Evolutionary conservation across 2,113 vertebrate genomes (phyloP), one percentile per base, ranked within the genome.

Genomic region (Proterorhinus semilunaris): DNA sequence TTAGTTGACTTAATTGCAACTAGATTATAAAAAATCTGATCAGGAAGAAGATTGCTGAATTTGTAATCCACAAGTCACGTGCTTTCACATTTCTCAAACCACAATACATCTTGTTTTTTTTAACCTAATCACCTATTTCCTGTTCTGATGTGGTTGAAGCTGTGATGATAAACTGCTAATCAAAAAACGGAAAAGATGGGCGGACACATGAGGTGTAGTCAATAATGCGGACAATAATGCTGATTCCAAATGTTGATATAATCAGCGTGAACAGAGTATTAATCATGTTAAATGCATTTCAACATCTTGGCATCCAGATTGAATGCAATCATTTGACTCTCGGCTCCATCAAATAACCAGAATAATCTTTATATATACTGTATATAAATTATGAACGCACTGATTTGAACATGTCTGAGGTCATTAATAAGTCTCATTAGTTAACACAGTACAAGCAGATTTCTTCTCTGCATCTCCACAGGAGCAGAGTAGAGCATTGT

Each of bases 361-460:
- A 87, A 83, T 91, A 95, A 96, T 98, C 96, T 36, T 36, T 5
- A 36, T 36, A 36, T 36, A 36, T 36, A 96, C 95, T 98, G 97
- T 98, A 96, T 96, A 96, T 98, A 95, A 99, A 98, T 99, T 98
- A 98, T 97, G 92, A 93, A 96, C 94, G 93, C 92, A 94, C 92
- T 93, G 93, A 96, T 95, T 92, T 90, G 92, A 53, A 53, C 90
- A 92, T 93, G 93, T 95, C 93, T 95, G 93, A 96, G 95, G 93
- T 94, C 95, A 96, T 98, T 98, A 97, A 98, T 97, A 97, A 94
- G 93, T 95, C 94, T 95, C 96, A 98, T 98, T 98, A 95, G 95
- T 96, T 96, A 94, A 93, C 94, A 94, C 91, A 93, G 91, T 89
- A 92, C 92, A 88, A 92, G 91, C 27, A 93, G 93, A 92, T 93